Evolutionary conservation across 2,113 vertebrate genomes (phyloP).

Genomic region (Euleptes europaea): DNA sequence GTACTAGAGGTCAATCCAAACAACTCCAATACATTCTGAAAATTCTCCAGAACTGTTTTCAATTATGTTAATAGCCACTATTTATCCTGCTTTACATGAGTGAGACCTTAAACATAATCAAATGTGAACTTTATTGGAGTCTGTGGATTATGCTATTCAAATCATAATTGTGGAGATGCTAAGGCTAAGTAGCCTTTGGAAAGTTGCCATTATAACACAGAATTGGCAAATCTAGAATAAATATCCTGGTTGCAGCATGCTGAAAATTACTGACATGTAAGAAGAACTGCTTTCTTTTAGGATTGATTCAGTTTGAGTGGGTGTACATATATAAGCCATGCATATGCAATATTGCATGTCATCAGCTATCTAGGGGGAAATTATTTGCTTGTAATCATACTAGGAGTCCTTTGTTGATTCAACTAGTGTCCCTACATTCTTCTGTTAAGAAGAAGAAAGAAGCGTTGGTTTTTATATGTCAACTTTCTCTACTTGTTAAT

Average conservation of each 20-base stretch:
- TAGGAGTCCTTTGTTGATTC: too few relatives aligned
- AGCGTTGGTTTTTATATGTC: too few relatives aligned
- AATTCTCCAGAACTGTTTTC: neutral
- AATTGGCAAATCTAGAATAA: neutral
- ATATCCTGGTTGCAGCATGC: neutral
- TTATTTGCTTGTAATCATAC: too few relatives aligned
- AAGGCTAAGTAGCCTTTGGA: neutral
- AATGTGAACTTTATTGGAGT: neutral
- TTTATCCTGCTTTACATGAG: neutral
- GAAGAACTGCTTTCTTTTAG: too few relatives aligned
- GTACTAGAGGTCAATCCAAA: neutral
- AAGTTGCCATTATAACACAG: neutral
- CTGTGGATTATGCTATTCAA: neutral
- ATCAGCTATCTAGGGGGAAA: too few relatives aligned
- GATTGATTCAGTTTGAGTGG: too few relatives aligned
- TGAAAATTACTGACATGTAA: neutral
- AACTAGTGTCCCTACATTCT: too few relatives aligned
- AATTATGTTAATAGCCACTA: neutral
- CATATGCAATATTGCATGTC: too few relatives aligned
- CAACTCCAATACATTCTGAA: neutral
- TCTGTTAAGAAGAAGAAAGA: too few relatives aligned
- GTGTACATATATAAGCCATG: too few relatives aligned
- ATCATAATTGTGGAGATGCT: neutral
- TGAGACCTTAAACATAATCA: neutral
- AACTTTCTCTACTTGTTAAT: too few relatives aligned